Evolutionary conservation across 2,888 invertebrate species (phyloP), one percentile per base, ranked within the genome.

Genomic region (Heliconius ethilla): DNA sequence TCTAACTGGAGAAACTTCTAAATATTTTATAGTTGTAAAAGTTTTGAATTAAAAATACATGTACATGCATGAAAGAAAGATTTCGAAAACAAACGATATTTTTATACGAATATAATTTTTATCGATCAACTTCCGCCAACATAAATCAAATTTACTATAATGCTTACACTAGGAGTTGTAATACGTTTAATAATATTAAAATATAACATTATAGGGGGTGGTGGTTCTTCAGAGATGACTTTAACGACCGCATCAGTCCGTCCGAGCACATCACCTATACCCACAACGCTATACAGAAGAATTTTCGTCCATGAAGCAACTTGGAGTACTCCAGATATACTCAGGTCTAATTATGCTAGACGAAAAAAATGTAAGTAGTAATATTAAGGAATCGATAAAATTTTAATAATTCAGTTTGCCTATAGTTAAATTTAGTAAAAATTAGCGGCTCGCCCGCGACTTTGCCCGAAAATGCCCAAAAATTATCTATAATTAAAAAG

Each of bases 241-340:
- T 79, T 87, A 74, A 87, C 87, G 11, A 89, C 87, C 1, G 85
- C 86, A 7, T 80, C 81, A 74, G 22, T 73, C 27, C 81, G 78
- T 5, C 79, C 82, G 2, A 81, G 72, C 75, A 83, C 79, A 5
- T 85, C 84, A 18, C 84, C 86, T 10, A 87, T 85, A 67, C 89
- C 89, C 1, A 87, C 85, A 1, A 82, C 82, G 5, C 70, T 83
- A 55, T 78, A 82, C 59, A 82, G 83, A 77, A 84, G 85, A 75
- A 85, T 86, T 37, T 78, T 83, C 33, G 82, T 86, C 3, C 80
- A 84, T 29, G n/a, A 75, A 67, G 37, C 82, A 67, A 9, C 63
- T 69, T 18, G 80, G 82, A 76, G 45, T n/a, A 51, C 77, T n/a
- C 81, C 85, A 0, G 85, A 85, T 55, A 79, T 86, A 45, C 84